Evolutionary conservation across 2,797 vertebrate genomes (phyloP), one percentile per base, ranked within the genome.

Genomic region (Gobio occitaniae): DNA sequence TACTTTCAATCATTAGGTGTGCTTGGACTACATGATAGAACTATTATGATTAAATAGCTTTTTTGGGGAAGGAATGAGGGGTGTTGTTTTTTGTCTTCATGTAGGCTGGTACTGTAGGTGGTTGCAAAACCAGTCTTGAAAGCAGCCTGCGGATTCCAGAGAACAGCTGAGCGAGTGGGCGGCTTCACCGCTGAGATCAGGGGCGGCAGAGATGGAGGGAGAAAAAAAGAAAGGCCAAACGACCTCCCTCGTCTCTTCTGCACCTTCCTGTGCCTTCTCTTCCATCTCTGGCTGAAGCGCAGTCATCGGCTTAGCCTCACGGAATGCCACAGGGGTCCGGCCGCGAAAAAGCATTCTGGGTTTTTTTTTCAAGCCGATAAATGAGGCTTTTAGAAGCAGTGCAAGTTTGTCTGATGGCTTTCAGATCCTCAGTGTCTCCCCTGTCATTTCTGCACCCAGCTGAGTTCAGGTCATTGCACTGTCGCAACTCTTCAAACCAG

Each of bases 171-270:
- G 86, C 78, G 59, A 69, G 61, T 36, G 68, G 76, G 76, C 11
- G 63, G 63, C 32, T 89, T 86, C 79, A 85, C 83, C 82, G 75
- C 89, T 83, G 89, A 87, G 88, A 88, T 87, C 56, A 88, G 68
- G 32, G 76, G 47, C 41, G 69, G 32, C 21, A 87, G 83, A 80
- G 76, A 48, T 41, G 32, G 61, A 41, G 82, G 7, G 66, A 70
- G 59, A 52, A 54, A 50, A 69, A 54, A 77, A 41, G 70, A 79
- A 78, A 70, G 59, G 19, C 70, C 59, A 74, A 65, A 70, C 52
- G 47, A 71, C 72, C 63, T 82, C 76, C 48, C 50, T 80, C 19
- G 0, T 56, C 68, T 75, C 68, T 80, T 74, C 48, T 86, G 68
- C 74, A 66, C 41, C 65, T 48, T 66, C 38, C 36, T 69, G 15